These are phyloP conservation scores for Eospalax fontanierii DNA, from an alignment of 2,797 vertebrate genomes.

Conservation along the genomic window DNA sequence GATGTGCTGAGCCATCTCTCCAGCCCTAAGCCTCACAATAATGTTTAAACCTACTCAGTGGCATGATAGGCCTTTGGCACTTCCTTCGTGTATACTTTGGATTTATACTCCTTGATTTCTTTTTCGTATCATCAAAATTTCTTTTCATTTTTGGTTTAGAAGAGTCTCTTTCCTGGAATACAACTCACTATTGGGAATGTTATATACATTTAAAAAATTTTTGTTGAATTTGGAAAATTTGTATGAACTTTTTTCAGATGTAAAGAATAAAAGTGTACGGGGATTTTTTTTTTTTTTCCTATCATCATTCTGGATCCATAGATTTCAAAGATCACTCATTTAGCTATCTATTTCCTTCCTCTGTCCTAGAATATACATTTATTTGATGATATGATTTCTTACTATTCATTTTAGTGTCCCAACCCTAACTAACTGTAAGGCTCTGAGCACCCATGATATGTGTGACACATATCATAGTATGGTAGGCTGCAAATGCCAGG, in stretches of 20 bases:
- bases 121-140: constrained; percentile 21
- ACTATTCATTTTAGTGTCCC: neutral
- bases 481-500: neutral
- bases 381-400: neutral
- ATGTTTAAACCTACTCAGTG: neutral
- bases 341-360: neutral
- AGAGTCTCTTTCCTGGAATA: neutral
- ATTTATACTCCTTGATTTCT: neutral
- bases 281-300: neutral
- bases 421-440: neutral
- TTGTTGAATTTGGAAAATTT: constrained; percentile 3
- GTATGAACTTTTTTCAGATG: neutral
- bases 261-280: neutral
- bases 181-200: neutral
- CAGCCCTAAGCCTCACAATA: neutral
- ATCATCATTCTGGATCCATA: neutral
- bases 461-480: neutral
- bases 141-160: neutral
- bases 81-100: neutral
- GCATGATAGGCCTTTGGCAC: neutral
- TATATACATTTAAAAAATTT: neutral
- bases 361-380: neutral
- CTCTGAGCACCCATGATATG: neutral
- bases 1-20: too few relatives aligned
- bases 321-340: neutral